These are phyloP conservation scores for Eonycteris spelaea DNA, from an alignment of 2,113 vertebrate genomes.

Conservation along the genomic window DNA sequence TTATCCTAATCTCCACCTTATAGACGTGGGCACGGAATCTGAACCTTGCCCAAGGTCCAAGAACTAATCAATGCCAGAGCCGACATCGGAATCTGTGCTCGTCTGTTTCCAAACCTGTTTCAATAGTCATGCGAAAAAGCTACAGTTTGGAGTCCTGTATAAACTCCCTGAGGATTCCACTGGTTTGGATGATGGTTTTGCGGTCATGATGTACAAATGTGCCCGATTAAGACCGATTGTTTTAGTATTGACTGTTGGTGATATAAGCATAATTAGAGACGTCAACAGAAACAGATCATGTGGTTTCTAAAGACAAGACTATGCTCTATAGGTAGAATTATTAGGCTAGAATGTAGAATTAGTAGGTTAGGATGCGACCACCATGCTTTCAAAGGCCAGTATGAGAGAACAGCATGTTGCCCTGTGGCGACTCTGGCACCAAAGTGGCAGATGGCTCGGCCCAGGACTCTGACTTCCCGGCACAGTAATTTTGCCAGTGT, in stretches of 20 bases:
- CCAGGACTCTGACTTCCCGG: background rate
- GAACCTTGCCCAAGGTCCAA: background rate
- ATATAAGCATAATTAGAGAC: background rate
- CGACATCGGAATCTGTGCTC: background rate
- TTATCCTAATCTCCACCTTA: background rate
- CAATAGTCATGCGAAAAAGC: background rate
- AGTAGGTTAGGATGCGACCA: no score
- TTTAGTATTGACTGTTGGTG: no score
- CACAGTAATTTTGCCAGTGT: background rate
- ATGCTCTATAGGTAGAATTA: background rate
- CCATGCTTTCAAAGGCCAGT: background rate
- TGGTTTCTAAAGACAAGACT: background rate
- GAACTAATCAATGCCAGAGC: background rate
- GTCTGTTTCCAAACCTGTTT: background rate
- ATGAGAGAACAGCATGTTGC: background rate
- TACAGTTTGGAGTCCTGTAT: background rate
- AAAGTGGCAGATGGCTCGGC: background rate
- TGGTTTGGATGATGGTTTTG: background rate
- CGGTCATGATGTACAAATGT: rapidly evolving
- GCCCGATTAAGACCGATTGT: background rate
- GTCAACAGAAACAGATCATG: background rate
- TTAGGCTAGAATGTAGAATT: background rate
- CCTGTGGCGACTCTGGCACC: background rate
- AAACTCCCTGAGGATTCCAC: background rate
- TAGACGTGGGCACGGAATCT: background rate